Base-by-base conservation (phyloP, 30 jellyfish, hydroid and myxozoan genomes). In the Catostylus mosaicus region DNA sequence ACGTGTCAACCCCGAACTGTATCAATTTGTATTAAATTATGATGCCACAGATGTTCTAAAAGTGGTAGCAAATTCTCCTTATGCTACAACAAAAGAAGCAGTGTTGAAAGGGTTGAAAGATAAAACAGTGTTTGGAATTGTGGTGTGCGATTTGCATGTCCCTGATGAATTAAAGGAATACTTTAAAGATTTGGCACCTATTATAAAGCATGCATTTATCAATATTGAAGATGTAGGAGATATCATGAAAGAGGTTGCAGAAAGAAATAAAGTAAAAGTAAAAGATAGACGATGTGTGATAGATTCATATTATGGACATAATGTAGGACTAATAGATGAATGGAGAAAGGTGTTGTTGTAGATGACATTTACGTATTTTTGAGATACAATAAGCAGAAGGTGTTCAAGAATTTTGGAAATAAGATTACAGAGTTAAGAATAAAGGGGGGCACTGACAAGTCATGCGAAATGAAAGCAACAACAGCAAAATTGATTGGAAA, bases 401-500 rank as follows among this genome's bases (percentile, higher is more conserved):
- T 69, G 51, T 69, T 69, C 29, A 1, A 30, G 12, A 3, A 2
- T 7, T 69, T 69, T 45, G 37, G 38, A 4, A n/a, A 34, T 11
- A 38, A 7, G 14, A 69, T 69, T 7, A 69, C 82, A 27, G 32
- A 37, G 65, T 3, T 36, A 4, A 20, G 35, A n/a, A 69, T 69
- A 14, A 10, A 34, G 8, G 67, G 82, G 27, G 66, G 38, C 22
- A 69, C 23, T 14, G 82, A 69, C 37, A 69, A 32, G 45, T 4
- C 24, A 1, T 27, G 63, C 18, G 82, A 69, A 27, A 69, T 69
- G 67, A 36, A 20, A 38, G 82, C 33, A 4, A 27, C 38, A 3
- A 38, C 61, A 3, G 79, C 79, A 5, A 69, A 69, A 37, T 37
- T 69, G 27, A 37, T 67, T 10, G 82, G 82, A 36, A 69, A 69